Evolutionary conservation across 2,888 invertebrate genomes (phyloP).

Genomic region (Acleris literana): DNA sequence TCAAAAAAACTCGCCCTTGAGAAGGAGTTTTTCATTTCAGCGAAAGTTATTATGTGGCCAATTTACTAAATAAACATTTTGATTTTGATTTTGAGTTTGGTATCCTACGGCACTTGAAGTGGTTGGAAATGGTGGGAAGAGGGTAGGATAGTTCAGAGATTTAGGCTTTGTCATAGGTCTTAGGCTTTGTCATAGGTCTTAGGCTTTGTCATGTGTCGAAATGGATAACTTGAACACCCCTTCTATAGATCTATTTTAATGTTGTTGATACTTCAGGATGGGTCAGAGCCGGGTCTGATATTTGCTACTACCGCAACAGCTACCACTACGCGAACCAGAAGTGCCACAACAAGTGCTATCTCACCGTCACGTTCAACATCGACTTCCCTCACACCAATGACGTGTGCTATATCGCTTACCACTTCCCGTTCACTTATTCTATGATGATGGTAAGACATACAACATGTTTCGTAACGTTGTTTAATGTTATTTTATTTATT

Average conservation of each 20-base stretch:
- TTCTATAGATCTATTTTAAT: conserved; percentile 4
- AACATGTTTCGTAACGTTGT: neutral
- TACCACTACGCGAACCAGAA: conserved; percentile 84
- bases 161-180: too few relatives aligned
- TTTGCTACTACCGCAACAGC: conserved; percentile 93
- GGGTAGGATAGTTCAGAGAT: too few relatives aligned
- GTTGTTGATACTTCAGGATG: conserved; percentile 77
- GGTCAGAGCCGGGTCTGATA: conserved; percentile 88
- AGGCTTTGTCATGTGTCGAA: too few relatives aligned
- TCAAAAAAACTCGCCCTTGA: too few relatives aligned
- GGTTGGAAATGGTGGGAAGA: too few relatives aligned
- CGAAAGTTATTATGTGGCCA: too few relatives aligned
- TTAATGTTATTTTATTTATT: too few relatives aligned
- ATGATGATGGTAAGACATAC: conserved; percentile 85
- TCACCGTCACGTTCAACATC: conserved; percentile 91
- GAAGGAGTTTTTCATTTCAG: too few relatives aligned
- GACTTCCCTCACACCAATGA: conserved; percentile 89
- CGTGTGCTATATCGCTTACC: conserved; percentile 93
- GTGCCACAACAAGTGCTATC: conserved; percentile 84
- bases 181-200: too few relatives aligned
- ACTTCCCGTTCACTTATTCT: conserved; percentile 93
- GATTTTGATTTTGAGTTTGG: too few relatives aligned
- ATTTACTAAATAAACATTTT: too few relatives aligned
- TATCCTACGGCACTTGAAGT: too few relatives aligned
- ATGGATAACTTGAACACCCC: neutral